phyloP scores from a whole-genome alignment of 2,888 invertebrate species.

The Cheilosia vulpina region DNA sequence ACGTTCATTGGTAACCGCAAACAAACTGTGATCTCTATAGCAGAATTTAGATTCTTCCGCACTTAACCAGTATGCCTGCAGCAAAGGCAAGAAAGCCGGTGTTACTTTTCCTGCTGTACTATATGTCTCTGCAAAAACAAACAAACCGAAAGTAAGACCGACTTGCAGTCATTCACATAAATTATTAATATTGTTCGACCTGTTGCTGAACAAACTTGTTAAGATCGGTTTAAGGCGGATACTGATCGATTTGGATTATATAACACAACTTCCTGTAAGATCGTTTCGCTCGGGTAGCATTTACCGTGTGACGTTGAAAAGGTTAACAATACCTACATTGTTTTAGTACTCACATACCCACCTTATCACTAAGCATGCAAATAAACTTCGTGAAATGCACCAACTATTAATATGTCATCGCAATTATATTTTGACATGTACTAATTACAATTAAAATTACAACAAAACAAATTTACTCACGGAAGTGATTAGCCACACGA shows the following conservation, averaged over 20 bases:
- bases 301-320: neutral
- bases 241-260: neutral
- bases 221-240: neutral
- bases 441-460: constrained; percentile 1
- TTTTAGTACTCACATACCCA: neutral
- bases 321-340: neutral
- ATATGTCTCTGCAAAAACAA: neutral
- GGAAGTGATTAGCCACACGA: constrained; percentile 30
- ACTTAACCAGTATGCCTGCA: no score
- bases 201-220: neutral
- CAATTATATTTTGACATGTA: constrained; percentile 6
- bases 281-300: no score
- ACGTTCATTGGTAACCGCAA: no score
- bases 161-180: neutral
- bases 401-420: neutral
- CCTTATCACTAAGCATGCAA: neutral
- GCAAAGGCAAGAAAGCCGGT: neutral
- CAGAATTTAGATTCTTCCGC: no score
- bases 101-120: neutral
- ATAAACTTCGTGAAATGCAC: neutral
- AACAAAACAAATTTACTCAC: constrained; percentile 20
- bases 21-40: no score
- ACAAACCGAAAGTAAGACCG: neutral
- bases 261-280: neutral
- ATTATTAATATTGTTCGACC: neutral